phyloP scores from a whole-genome alignment of 2,797 vertebrate species.

The Prunella strophiata region DNA sequence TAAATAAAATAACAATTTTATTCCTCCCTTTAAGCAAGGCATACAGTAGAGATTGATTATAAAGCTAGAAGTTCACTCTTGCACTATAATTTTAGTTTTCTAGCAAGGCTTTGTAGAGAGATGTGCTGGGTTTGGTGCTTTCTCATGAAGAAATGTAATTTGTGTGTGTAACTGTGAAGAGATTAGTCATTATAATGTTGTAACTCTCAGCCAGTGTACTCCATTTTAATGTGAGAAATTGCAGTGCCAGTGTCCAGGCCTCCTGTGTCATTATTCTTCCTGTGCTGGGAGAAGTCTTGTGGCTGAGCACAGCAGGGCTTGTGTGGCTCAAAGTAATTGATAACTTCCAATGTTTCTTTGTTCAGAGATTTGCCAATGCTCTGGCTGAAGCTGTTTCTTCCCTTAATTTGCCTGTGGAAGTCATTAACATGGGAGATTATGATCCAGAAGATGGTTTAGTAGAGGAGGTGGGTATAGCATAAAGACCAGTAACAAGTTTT shows the following conservation, averaged over 20 bases:
- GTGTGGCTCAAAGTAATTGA: background rate
- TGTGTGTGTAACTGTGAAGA: background rate
- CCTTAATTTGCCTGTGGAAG: conserved; percentile 77
- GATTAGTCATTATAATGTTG: background rate
- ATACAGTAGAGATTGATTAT: background rate
- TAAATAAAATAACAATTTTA: background rate
- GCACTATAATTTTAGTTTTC: background rate
- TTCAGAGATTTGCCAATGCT: conserved; percentile 84
- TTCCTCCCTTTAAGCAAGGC: background rate
- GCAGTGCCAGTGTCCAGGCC: background rate
- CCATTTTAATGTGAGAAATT: background rate
- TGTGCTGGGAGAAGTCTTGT: background rate
- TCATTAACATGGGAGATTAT: conserved; percentile 86
- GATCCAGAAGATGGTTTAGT: conserved; percentile 90
- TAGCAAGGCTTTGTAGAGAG: background rate
- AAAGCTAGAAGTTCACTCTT: background rate
- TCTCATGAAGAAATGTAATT: background rate
- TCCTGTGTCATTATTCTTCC: background rate
- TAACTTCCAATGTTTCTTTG: background rate
- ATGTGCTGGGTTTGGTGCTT: background rate
- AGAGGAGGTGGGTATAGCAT: conserved; percentile 85
- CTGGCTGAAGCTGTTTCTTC: conserved; percentile 80
- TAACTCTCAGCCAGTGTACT: background rate
- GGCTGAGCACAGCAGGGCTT: background rate
- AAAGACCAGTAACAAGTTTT: background rate